Evolutionary conservation across 2,797 vertebrate genomes (phyloP).

Genomic region (Lutjanus campechanus): DNA sequence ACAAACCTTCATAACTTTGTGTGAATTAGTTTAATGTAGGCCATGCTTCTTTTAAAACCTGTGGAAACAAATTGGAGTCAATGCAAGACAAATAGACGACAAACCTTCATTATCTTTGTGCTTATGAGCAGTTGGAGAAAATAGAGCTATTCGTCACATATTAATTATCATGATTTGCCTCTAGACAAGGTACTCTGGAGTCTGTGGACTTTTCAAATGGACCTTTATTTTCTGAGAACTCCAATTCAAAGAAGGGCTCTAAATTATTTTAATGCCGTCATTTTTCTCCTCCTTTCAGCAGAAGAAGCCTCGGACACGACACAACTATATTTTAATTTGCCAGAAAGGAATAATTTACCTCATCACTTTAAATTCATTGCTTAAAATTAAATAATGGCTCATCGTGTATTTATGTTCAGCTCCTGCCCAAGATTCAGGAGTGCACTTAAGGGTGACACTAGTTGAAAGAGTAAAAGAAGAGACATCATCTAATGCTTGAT

Average conservation of each 20-base stretch:
- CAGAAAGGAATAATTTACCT: slow-evolving; percentile 68
- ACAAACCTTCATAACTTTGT: slow-evolving; percentile 18
- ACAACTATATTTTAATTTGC: slow-evolving; percentile 78
- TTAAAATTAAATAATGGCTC: slow-evolving; percentile 73
- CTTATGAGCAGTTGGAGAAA: slow-evolving; percentile 43
- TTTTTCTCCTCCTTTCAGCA: slow-evolving; percentile 75
- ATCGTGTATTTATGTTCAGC: slow-evolving; percentile 62
- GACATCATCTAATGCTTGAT: slow-evolving; percentile 24
- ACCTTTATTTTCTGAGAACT: slow-evolving; percentile 62
- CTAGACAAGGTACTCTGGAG: slow-evolving; percentile 56
- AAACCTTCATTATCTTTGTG: slow-evolving; percentile 51
- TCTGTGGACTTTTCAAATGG: slow-evolving; percentile 58
- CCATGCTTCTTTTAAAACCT: slow-evolving; percentile 12
- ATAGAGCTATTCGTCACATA: slow-evolving; percentile 68
- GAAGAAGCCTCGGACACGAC: slow-evolving; percentile 52
- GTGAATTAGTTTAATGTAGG: slow-evolving; percentile 26
- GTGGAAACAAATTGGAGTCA: slow-evolving; percentile 35
- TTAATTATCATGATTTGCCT: slow-evolving; percentile 72
- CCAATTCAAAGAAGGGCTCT: slow-evolving; percentile 69
- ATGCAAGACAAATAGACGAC: slow-evolving; percentile 47
- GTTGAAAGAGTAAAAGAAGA: slow-evolving; percentile 26
- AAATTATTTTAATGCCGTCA: slow-evolving; percentile 79
- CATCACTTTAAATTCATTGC: slow-evolving; percentile 72
- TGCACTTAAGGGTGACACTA: slow-evolving; percentile 44
- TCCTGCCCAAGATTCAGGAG: slow-evolving; percentile 38